Evolutionary conservation across 2,113 vertebrate species (phyloP), one percentile per base, ranked within the genome.

Genomic region (Alethe diademata): DNA sequence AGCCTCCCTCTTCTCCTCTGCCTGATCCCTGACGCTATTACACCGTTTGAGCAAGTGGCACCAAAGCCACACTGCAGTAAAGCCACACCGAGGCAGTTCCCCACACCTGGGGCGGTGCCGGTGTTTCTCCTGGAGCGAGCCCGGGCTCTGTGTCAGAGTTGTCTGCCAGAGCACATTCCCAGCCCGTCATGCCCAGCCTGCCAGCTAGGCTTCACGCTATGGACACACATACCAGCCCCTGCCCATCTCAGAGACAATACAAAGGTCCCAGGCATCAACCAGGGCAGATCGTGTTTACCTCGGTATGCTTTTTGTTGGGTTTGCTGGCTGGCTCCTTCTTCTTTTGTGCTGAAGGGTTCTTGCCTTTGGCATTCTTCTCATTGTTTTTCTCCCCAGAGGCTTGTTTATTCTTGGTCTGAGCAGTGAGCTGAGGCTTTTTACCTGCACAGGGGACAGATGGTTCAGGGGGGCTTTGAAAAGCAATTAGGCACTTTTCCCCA

Each of bases 281-380:
- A 56, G 19, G 5, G 14, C 8, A n/a, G 40, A 72, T 53, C 6
- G 11, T 3, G 10, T n/a, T n/a, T 92, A 98, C 98, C 97, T 97
- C 93, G 7, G 87, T 78, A 45, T 66, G 4, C 3, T 91, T 95
- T 61, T 95, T 97, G 71, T 96, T 85, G 3, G 93, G 70, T 7
- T 86, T 58, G 35, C 14, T 83, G 4, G 93, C 93, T 11, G 14
- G 13, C 47, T 89, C 98, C 75, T 57, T 74, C 73, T 56, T 78
- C 91, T 94, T 97, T n/a, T 48, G 2, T 0, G 28, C 31, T 2
- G 79, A 1, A 2, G 76, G 4, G 7, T 86, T 98, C 50, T 88
- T 42, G 14, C 53, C 87, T 35, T 53, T 40, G 31, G 70, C 3
- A 5, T 14, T 20, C 26, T 35, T 35, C 40, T 17, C 14, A 18